Evolutionary conservation across 2,797 vertebrate species (phyloP).

Genomic region (Catamblyrhynchus diadema): DNA sequence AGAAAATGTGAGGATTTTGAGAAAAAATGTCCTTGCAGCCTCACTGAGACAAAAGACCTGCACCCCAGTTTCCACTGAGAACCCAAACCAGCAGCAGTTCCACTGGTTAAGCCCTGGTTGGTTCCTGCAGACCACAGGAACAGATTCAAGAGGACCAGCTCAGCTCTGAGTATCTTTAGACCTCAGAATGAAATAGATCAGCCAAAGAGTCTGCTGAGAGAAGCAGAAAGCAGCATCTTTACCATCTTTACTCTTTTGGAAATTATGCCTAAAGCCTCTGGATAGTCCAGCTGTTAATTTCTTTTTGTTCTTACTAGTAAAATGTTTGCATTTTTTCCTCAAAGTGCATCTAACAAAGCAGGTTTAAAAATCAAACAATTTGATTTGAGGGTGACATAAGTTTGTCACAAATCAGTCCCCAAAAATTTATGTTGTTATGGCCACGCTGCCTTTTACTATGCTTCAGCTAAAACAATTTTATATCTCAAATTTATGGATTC

Average conservation of each 20-base stretch:
- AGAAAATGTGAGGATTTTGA: not conserved
- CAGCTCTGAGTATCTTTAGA: not conserved
- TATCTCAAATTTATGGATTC: not conserved
- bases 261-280: not conserved
- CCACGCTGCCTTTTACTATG: accelerated
- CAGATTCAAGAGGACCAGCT: not conserved
- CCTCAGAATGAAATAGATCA: not conserved
- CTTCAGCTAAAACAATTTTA: not conserved
- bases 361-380: not conserved
- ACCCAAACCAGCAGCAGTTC: not conserved
- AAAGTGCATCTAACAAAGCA: not conserved
- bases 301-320: not conserved
- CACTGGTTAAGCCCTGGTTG: not conserved
- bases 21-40: not conserved
- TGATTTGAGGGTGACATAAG: not conserved
- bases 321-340: not conserved
- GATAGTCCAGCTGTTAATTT: not conserved
- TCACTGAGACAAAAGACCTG: not conserved
- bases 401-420: not conserved
- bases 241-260: not conserved
- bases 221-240: not conserved
- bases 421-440: not conserved
- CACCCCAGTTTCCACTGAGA: not conserved
- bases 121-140: not conserved
- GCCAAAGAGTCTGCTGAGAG: not conserved